These are phyloP conservation scores for Machimus rusticus DNA, from an alignment of 2,888 invertebrate genomes.

Conservation along the genomic window DNA sequence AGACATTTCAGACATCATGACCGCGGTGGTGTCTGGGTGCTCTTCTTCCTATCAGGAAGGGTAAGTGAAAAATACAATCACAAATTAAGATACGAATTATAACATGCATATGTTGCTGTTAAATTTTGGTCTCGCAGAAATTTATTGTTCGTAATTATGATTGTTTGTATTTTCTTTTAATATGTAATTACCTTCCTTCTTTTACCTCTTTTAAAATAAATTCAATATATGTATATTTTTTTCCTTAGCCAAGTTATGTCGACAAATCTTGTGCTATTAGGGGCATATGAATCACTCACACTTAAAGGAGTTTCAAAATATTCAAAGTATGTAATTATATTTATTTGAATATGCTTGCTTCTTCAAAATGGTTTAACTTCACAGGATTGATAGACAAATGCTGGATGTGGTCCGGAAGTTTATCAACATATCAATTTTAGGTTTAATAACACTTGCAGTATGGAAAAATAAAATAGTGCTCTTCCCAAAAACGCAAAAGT, in stretches of 20 bases:
- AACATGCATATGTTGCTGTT: not conserved
- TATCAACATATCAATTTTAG: not conserved
- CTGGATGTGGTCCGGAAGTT: not conserved
- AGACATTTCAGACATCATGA: conserved; percentile 62
- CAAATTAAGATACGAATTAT: not conserved
- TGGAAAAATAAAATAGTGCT: not conserved
- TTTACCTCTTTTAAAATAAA: not conserved
- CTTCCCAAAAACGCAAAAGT: not conserved
- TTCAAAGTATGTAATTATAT: not conserved
- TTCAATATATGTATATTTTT: not conserved
- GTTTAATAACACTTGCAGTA: not conserved
- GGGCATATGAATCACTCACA: not conserved
- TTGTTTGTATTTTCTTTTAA: not conserved
- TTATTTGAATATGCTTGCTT: not conserved
- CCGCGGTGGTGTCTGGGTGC: conserved; percentile 65
- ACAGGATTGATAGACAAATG: not conserved
- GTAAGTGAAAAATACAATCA: conserved; percentile 58
- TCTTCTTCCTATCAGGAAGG: conserved; percentile 64
- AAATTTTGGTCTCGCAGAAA: no score
- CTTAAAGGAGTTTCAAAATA: not conserved
- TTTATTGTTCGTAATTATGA: no score
- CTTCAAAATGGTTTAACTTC: not conserved
- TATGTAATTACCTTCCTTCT: not conserved
- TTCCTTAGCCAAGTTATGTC: not conserved
- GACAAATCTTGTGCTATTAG: not conserved